A percentile compares a stretch with the other conserved stretches of the same genome.
phyloP scores from a whole-genome alignment of 2,797 vertebrate genomes.

The Paguma larvata region DNA sequence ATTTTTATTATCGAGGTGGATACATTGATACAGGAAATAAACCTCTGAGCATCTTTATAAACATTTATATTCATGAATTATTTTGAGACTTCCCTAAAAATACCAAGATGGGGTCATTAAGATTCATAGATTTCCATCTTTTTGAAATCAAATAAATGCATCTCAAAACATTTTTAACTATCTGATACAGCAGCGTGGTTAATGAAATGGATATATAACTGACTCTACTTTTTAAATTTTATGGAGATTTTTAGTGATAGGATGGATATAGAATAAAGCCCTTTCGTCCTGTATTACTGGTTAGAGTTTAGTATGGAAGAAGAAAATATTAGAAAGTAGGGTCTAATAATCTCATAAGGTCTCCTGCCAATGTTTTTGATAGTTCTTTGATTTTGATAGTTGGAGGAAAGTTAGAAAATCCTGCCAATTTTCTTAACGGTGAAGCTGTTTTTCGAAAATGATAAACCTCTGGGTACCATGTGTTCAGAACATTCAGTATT shows the following conservation, averaged over 20 bases:
- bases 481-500: conserved; percentile 31
- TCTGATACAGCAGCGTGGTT: not conserved
- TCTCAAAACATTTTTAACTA: conserved; percentile 29
- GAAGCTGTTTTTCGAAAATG: conserved; percentile 49
- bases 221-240: conserved; percentile 51
- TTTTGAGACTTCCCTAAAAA: conserved; percentile 35
- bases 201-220: conserved; percentile 25
- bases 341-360: conserved; percentile 21
- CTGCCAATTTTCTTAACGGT: conserved; percentile 50
- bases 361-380: conserved; percentile 42
- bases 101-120: not conserved
- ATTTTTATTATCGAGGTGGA: conserved; percentile 11
- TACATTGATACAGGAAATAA: not conserved
- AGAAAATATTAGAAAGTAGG: not conserved
- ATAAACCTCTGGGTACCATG: not conserved
- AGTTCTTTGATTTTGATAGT: not conserved
- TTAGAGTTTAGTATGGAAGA: conserved; percentile 35
- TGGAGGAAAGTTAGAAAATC: not conserved
- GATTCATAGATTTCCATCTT: conserved; percentile 58
- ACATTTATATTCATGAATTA: conserved; percentile 29
- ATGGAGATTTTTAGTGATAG: conserved; percentile 49
- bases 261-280: not conserved
- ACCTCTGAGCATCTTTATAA: not conserved
- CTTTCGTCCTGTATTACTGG: not conserved
- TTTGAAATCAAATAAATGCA: conserved; percentile 60